Conservation (phyloP, 2,113 vertebrate genomes). For the Protobothrops flavoviridis region DNA sequence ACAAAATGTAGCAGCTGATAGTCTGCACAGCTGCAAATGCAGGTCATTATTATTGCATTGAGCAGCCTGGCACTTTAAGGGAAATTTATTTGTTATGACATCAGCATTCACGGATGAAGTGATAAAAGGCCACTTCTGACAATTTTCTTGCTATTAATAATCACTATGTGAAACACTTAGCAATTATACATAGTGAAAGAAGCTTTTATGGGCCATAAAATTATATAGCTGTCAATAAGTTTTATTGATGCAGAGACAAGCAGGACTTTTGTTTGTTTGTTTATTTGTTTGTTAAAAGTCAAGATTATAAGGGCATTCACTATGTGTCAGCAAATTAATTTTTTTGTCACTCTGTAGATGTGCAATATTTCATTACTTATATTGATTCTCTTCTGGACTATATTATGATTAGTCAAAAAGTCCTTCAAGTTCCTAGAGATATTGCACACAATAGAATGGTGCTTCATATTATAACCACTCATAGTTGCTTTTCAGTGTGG, state of each 20-base stretch:
- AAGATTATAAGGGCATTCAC: not conserved
- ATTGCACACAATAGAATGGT: not conserved
- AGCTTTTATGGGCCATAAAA: conserved; percentile 8
- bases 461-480: not conserved
- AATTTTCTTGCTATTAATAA: conserved; percentile 26
- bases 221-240: conserved; percentile 29
- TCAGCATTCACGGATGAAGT: not conserved
- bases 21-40: not conserved
- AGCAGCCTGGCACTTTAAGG: not conserved
- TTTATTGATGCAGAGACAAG: conserved; percentile 23
- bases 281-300: conserved; percentile 4
- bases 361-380: not conserved
- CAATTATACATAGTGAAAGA: conserved; percentile 33
- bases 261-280: not conserved
- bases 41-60: not conserved
- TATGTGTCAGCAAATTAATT: conserved; percentile 9
- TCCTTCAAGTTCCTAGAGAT: not conserved
- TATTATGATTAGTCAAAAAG: not conserved
- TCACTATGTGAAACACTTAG: conserved; percentile 18
- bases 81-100: not conserved
- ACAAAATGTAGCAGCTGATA: not conserved
- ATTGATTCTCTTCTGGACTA: not conserved
- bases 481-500: not conserved
- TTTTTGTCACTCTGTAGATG: not conserved
- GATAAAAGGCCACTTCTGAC: conserved; percentile 3